Base-by-base conservation (phyloP, 2,113 vertebrate species). In the Nycticryphes semicollaris region DNA sequence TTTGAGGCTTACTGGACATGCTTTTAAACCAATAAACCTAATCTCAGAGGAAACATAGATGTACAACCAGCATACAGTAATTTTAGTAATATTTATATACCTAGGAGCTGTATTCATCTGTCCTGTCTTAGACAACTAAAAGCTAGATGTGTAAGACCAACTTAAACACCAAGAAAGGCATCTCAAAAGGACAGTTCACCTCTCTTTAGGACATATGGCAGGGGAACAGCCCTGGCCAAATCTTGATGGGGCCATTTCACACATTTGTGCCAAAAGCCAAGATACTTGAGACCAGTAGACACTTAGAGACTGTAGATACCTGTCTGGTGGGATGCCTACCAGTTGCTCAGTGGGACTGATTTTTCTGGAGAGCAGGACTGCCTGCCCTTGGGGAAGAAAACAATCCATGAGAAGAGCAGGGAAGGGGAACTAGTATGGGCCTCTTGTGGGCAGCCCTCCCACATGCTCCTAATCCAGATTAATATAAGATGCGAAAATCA, bases 401-500 rank as follows among this genome's bases (percentile, higher is more conserved):
- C 22, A 60, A 14, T 47, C 25, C 47, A 8, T 7, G 23, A 70
- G 41, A 48, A 70, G 6, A 81, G 41, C 0, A 2, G 31, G 1
- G 2, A 41, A 24, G 43, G 14, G 14, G 33, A 79, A 8, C 22
- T 47, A 15, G 9, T 4, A 27, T 1, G 1, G 10, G 27, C 9
- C 21, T 18, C 21, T 15, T 0, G 0, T 0, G 1, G 43, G 24
- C 56, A 70, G 56, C 33, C 50, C 28, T 90, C 17, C 20, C 25
- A 16, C 21, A 5, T 0, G 0, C 12, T 24, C 7, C 31, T 16
- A 28, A 16, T 45, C 24, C 15, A 12, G 63, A 66, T 45, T 2
- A 25, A 7, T 6, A 9, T 0, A 62, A 62, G 7, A 28, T 51
- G 23, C 3, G 17, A 21, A 13, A 5, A 7, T 0, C 1, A 4